phyloP scores from a whole-genome alignment of 1,140 invertebrate species.

The Pararge aegeria region DNA sequence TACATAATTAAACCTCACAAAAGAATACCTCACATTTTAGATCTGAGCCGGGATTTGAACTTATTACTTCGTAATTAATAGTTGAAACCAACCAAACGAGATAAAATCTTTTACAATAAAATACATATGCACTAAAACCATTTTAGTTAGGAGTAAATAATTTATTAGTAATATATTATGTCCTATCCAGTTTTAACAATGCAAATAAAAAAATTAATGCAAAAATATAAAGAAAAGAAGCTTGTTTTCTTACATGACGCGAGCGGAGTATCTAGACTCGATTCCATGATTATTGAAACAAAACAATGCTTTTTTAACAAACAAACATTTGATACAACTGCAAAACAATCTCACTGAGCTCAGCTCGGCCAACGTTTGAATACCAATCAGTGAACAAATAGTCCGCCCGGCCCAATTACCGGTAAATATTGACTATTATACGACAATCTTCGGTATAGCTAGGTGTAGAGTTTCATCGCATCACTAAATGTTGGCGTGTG shows the following conservation, averaged over 20 bases:
- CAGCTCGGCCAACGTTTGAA: conserved; percentile 19
- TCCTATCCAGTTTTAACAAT: too few relatives aligned
- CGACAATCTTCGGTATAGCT: not conserved
- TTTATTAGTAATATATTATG: too few relatives aligned
- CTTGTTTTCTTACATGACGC: conserved; percentile 27
- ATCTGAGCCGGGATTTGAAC: too few relatives aligned
- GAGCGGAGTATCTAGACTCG: conserved; percentile 16
- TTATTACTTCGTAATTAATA: too few relatives aligned
- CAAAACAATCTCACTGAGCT: conserved; percentile 17
- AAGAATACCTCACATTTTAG: too few relatives aligned
- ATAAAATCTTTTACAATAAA: too few relatives aligned
- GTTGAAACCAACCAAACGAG: too few relatives aligned
- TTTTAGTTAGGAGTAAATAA: not conserved
- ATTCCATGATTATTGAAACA: conserved; percentile 24
- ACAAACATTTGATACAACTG: conserved; percentile 1
- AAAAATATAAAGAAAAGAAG: not conserved
- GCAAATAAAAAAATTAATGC: not conserved
- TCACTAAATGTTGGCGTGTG: conserved; percentile 43
- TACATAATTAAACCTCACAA: too few relatives aligned
- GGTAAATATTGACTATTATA: conserved; percentile 47
- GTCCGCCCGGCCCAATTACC: conserved; percentile 39
- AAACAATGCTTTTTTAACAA: conserved; percentile 2
- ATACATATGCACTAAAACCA: not conserved
- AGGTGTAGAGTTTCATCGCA: not conserved
- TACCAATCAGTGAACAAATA: conserved; percentile 37